A percentile compares a stretch with the other conserved stretches of the same genome.
These are phyloP conservation scores for Drosophila lacertosa DNA, from an alignment of 1,140 invertebrate genomes.

Conservation along the genomic window DNA sequence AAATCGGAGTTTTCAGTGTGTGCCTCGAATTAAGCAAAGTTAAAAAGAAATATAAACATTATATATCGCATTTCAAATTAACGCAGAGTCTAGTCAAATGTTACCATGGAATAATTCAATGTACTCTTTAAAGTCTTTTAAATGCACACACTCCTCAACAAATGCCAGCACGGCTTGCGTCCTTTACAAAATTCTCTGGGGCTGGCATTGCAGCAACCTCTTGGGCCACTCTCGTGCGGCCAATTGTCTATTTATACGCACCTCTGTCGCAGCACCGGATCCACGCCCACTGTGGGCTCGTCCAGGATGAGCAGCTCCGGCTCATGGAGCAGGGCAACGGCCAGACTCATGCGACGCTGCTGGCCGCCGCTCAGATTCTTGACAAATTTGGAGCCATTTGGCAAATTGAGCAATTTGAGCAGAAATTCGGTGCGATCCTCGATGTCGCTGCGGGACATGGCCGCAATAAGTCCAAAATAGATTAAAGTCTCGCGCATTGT, in stretches of 20 bases:
- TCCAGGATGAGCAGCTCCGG: constrained; percentile 96
- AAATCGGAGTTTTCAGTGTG: too few relatives aligned
- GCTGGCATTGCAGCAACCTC: background rate
- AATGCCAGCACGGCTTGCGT: too few relatives aligned
- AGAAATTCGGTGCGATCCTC: constrained; percentile 92
- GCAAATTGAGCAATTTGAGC: constrained; percentile 90
- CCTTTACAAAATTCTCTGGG: background rate
- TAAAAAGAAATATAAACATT: background rate
- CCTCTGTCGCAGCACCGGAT: constrained; percentile 96
- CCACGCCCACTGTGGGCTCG: constrained; percentile 97
- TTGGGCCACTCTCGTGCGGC: constrained; percentile 45
- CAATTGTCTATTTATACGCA: constrained; percentile 60
- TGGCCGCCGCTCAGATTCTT: constrained; percentile 96
- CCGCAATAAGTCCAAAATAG: constrained; percentile 95
- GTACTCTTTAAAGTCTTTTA: too few relatives aligned
- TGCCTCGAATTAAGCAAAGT: too few relatives aligned
- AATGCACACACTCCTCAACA: too few relatives aligned
- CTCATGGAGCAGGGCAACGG: constrained; percentile 93
- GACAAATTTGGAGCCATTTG: constrained; percentile 89
- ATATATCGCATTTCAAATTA: background rate
- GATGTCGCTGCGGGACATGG: constrained; percentile 90
- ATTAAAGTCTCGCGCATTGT: constrained; percentile 95
- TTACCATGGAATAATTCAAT: too few relatives aligned
- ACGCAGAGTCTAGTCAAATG: too few relatives aligned
- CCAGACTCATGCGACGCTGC: constrained; percentile 94